Percentiles rank a stretch among this genome's conserved stretches.
Conservation (phyloP, 2,797 vertebrate species). For the Emys orbicularis region DNA sequence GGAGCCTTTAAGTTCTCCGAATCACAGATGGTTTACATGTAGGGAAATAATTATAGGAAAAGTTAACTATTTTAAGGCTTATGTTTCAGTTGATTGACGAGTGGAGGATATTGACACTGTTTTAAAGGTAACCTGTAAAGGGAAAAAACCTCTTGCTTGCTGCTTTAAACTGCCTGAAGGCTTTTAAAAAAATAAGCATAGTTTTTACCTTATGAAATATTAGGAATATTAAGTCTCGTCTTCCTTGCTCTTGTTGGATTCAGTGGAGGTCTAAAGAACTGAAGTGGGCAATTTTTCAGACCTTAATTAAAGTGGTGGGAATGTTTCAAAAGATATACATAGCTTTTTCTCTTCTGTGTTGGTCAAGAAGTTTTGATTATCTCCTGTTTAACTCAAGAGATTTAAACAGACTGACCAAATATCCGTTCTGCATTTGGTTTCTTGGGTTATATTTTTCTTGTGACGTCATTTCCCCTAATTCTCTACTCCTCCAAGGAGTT, state of each 20-base stretch:
- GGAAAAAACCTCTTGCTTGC: background rate
- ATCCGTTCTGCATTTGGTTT: background rate
- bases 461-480: background rate
- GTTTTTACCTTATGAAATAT: background rate
- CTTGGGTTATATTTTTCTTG: background rate
- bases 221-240: background rate
- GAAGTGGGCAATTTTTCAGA: background rate
- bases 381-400: background rate
- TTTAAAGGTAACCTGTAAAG: background rate
- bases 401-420: slow-evolving; percentile 3
- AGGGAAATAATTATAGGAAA: background rate
- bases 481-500: background rate
- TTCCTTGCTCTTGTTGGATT: background rate
- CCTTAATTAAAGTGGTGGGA: background rate
- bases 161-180: slow-evolving; percentile 10
- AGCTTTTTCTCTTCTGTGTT: background rate
- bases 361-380: slow-evolving; percentile 2
- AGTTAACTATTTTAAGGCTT: background rate
- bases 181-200: background rate
- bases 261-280: slow-evolving; percentile 1
- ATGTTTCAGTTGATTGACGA: background rate
- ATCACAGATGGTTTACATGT: background rate
- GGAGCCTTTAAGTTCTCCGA: background rate
- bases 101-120: background rate
- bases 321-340: background rate